Percentiles rank a stretch among this genome's conserved stretches.
Conservation (phyloP, 1,140 invertebrate species). For the Pseudomyrmex gracilis region DNA sequence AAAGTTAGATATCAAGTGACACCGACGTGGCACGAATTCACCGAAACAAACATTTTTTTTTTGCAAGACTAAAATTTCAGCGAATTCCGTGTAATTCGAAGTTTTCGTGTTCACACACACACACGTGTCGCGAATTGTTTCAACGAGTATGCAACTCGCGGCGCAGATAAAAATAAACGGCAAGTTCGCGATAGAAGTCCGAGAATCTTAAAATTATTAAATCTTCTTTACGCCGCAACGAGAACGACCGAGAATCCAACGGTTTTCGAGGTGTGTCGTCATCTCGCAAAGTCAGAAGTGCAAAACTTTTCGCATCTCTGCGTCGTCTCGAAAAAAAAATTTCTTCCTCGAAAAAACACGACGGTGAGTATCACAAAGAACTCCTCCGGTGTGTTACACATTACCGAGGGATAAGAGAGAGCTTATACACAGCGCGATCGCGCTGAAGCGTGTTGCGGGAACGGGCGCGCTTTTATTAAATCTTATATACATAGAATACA, state of each 20-base stretch:
- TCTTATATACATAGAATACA: constrained; percentile 73
- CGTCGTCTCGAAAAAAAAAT: constrained; percentile 42
- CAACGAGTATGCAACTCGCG: no score
- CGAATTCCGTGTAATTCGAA: not conserved
- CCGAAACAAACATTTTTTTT: not conserved
- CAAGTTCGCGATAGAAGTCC: not conserved
- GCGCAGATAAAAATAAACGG: not conserved
- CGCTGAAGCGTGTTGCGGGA: constrained; percentile 55
- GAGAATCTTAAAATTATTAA: constrained; percentile 2
- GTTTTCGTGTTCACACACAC: not conserved
- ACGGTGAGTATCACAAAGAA: constrained; percentile 27
- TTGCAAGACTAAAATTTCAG: not conserved
- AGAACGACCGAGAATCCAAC: not conserved
- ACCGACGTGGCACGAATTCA: constrained; percentile 31
- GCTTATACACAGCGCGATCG: constrained; percentile 38
- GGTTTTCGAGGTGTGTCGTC: not conserved
- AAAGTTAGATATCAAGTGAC: not conserved
- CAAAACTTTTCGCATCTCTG: constrained; percentile 46
- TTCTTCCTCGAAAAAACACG: constrained; percentile 8
- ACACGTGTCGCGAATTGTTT: not conserved
- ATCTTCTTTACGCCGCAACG: constrained; percentile 4
- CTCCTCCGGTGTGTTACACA: not conserved
- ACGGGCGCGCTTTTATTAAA: constrained; percentile 78
- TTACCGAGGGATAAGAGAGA: constrained; percentile 45
- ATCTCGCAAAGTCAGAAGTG: constrained; percentile 5